phyloP scores from a whole-genome alignment of 2,797 vertebrate species.

The Australoheros facetus region DNA sequence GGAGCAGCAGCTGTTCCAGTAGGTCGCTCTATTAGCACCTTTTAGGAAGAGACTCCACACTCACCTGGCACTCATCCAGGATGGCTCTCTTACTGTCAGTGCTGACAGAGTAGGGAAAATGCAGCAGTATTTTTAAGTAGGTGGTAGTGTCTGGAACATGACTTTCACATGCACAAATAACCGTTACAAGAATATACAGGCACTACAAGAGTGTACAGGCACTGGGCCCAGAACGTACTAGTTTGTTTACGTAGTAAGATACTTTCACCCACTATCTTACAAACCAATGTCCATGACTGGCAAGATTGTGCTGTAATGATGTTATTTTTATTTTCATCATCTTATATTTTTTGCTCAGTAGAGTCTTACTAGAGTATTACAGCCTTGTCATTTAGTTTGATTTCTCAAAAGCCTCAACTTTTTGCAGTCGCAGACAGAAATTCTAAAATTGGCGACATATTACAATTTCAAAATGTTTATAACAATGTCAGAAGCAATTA shows the following conservation, averaged over 20 bases:
- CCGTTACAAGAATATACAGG: constrained; percentile 16
- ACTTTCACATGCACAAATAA: constrained; percentile 53
- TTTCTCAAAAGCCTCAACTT: constrained; percentile 9
- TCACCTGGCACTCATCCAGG: constrained; percentile 59
- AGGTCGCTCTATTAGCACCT: constrained; percentile 77
- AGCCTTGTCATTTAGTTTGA: constrained; percentile 4
- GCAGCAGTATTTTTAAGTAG: constrained; percentile 53
- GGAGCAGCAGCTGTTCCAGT: constrained; percentile 78
- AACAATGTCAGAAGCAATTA: constrained; percentile 12
- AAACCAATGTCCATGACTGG: constrained; percentile 36
- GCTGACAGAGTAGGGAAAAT: constrained; percentile 42
- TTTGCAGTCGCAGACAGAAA: background rate
- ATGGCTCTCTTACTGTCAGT: constrained; percentile 33
- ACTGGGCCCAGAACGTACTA: constrained; percentile 16
- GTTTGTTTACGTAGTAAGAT: constrained; percentile 50
- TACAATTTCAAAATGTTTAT: constrained; percentile 24
- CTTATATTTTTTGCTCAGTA: constrained; percentile 22
- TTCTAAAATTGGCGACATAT: constrained; percentile 4
- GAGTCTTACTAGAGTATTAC: background rate
- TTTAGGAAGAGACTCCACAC: constrained; percentile 58
- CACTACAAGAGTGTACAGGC: constrained; percentile 11
- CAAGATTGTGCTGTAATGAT: constrained; percentile 38
- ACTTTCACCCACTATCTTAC: constrained; percentile 38
- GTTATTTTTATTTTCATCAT: constrained; percentile 30
- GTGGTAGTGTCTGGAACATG: constrained; percentile 38